phyloP scores from a whole-genome alignment of 2,113 vertebrate species.

The Rhombomys opimus region DNA sequence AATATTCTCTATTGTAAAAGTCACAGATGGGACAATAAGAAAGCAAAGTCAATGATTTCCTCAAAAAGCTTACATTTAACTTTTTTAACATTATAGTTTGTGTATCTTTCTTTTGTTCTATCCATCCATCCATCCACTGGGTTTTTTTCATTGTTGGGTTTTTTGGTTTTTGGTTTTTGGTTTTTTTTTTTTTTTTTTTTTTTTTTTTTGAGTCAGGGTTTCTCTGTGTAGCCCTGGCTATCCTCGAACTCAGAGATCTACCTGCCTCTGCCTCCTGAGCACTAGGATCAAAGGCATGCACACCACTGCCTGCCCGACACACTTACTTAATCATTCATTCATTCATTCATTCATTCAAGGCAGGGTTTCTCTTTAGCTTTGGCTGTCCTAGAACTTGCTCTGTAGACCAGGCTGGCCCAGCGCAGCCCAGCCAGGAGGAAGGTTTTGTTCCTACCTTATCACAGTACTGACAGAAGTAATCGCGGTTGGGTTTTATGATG shows the following conservation, averaged over 20 bases:
- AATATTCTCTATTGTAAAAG: constrained; percentile 25
- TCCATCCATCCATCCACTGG: no score
- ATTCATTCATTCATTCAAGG: no score
- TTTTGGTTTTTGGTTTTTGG: no score
- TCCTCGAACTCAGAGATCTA: no score
- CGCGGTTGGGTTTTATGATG: constrained; percentile 99
- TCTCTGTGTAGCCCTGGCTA: no score
- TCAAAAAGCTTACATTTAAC: not conserved
- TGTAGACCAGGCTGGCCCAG: not conserved
- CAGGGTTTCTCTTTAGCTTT: no score
- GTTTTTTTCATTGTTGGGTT: no score
- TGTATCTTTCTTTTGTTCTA: not conserved
- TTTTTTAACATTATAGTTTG: not conserved
- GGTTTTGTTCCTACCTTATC: constrained; percentile 92
- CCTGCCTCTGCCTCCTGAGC: not conserved
- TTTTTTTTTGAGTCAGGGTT: not conserved
- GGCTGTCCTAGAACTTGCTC: no score
- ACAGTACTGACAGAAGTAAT: constrained; percentile 99
- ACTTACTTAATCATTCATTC: no score
- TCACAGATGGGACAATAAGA: not conserved
- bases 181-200: no score
- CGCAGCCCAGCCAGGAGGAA: accelerated
- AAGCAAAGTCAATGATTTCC: constrained; percentile 37
- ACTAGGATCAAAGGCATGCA: not conserved
- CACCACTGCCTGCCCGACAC: not conserved